Evolutionary conservation across 2,797 vertebrate species (phyloP), one percentile per base, ranked within the genome.

Genomic region (Sebastes variabilis): DNA sequence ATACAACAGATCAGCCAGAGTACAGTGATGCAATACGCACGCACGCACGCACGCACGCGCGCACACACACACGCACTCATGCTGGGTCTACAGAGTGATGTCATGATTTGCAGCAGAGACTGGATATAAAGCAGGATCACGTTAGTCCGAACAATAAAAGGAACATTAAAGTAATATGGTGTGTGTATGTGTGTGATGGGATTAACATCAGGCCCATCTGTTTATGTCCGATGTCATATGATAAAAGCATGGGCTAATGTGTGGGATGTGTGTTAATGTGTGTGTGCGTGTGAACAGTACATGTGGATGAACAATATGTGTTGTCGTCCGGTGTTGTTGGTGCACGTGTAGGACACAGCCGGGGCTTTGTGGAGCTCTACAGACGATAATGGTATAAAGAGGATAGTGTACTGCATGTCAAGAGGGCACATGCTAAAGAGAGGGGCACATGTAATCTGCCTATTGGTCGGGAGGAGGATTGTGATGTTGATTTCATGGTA

Each of bases 131-230:
- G 65, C 27, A 77, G 72, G 75, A 87, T 83, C 46, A 79, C 18
- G 32, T 79, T 62, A n/a, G 65, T n/a, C 62, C 18, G 10, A 13
- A 76, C 75, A 78, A 69, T 77, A 79, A 77, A 84, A 84, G 77
- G 59, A 80, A 70, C 83, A 80, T 83, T 77, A 68, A 62, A 79
- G 75, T 68, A 73, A 71, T 36, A 24, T 24, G n/a, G n/a, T 32
- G 59, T 75, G 66, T 27, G 46, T 32, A n/a, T n/a, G n/a, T n/a
- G 65, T 54, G 52, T 62, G 66, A 42, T 46, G 56, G 75, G 85
- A 86, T 88, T 88, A 87, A 77, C 75, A 84, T 67, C 62, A 64
- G 22, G n/a, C 66, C 70, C 87, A 86, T 86, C 85, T 87, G 87
- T 65, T 79, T 66, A 30, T 68, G 42, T 54, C 8, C 1, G 32